These are phyloP conservation scores for Desmodus rotundus DNA, from an alignment of 2,113 vertebrate species.

Conservation along the genomic window DNA sequence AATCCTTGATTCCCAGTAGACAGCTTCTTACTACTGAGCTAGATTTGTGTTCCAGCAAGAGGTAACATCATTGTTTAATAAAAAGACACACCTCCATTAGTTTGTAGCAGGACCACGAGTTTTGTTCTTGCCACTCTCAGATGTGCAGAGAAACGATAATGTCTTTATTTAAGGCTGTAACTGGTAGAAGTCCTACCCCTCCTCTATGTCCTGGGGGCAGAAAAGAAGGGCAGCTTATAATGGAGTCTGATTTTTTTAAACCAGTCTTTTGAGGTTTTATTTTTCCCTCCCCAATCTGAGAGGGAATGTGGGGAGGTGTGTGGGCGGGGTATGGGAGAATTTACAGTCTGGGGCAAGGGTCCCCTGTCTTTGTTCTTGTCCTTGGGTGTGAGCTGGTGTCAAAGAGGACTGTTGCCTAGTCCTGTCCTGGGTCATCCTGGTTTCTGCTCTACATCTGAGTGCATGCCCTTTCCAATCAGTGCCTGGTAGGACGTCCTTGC, in stretches of 20 bases:
- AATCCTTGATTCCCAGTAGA: not conserved
- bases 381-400: not conserved
- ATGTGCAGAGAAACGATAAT: not conserved
- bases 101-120: not conserved
- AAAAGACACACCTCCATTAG: not conserved
- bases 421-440: not conserved
- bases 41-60: not conserved
- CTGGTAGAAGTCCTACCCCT: not conserved
- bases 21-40: not conserved
- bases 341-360: not conserved
- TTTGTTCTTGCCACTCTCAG: not conserved
- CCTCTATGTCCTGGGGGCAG: not conserved
- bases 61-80: not conserved
- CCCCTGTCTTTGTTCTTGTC: not conserved
- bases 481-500: not conserved
- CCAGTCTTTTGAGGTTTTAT: not conserved
- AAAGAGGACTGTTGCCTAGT: not conserved
- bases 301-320: accelerated
- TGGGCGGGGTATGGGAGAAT: not conserved
- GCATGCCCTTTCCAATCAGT: not conserved
- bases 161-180: not conserved
- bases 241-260: not conserved
- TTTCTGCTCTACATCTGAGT: not conserved
- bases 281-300: not conserved
- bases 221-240: not conserved